Conservation (phyloP, 2,888 invertebrate genomes). For the Conomelus anceps region DNA sequence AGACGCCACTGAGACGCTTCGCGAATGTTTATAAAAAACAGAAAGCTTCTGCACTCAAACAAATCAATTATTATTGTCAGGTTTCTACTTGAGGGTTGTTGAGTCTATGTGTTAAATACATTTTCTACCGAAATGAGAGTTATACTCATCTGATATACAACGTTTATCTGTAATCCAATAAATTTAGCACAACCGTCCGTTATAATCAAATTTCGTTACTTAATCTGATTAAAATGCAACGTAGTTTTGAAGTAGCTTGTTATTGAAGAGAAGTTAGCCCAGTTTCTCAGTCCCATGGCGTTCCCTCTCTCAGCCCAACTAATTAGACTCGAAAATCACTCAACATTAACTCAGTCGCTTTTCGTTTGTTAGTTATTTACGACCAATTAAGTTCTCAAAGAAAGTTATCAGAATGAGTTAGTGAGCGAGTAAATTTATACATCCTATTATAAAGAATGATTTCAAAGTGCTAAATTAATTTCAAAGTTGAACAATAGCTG, state of each 20-base stretch:
- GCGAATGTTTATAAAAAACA: too few species aligned
- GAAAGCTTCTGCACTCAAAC: too few species aligned
- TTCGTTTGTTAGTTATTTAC: neutral
- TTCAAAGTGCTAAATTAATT: neutral
- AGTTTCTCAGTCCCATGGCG: neutral
- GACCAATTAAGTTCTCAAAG: neutral
- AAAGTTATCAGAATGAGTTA: neutral
- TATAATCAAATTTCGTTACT: neutral
- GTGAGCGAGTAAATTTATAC: neutral
- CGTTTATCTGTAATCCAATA: neutral
- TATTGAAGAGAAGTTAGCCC: neutral
- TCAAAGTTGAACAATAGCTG: neutral
- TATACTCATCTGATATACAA: too few species aligned
- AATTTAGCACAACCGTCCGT: neutral
- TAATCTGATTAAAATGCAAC: too few species aligned
- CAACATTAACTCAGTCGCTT: neutral
- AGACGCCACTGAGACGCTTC: too few species aligned
- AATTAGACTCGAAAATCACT: neutral
- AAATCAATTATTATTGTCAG: too few species aligned
- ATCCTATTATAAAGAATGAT: neutral
- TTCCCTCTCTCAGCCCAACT: neutral
- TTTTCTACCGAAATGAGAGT: too few species aligned
- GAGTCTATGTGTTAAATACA: too few species aligned
- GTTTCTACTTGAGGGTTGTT: too few species aligned
- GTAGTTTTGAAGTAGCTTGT: neutral